Evolutionary conservation across 2,888 invertebrate genomes (phyloP), one percentile per base, ranked within the genome.

Genomic region (Helleia helle): DNA sequence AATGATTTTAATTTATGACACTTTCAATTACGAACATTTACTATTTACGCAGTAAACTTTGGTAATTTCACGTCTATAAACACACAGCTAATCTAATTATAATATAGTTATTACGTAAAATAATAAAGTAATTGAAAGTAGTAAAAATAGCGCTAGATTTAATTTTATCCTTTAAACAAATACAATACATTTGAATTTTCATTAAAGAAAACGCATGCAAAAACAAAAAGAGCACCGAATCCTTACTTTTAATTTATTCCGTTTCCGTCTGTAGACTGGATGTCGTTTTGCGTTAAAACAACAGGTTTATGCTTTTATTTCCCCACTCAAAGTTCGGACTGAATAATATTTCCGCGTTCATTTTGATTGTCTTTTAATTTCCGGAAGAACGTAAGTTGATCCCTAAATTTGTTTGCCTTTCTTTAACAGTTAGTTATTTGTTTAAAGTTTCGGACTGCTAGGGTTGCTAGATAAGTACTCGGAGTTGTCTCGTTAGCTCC

Each of bases 161-260:
- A 12, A 22, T 34, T 34, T 13, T 38, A 28, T 18, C 27, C 27
- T 18, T 28, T 13, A 13, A 28, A 38, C 17, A 26, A 28, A 34
- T 42, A 44, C 52, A 58, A 58, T 54, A 56, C 55, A 50, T 58
- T 61, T 58, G 57, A 58, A 53, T 56, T 59, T 62, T 61, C 56
- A 56, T 51, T 56, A 62, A 56, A 59, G 54, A 59, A 60, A 53
- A 59, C 41, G 49, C 46, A 55, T 52, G 58, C 56, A 66, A 57
- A 67, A 64, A 56, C 60, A 64, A 65, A 63, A 68, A 65, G 59
- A 65, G 72, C 66, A 71, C 60, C 50, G 58, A 70, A 66, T 69
- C 66, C 63, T 69, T 68, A 64, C 58, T 66, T 71, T 71, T 74
- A 77, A 76, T 77, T 71, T 73, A 73, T 76, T 74, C 71, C 54